Base-by-base conservation (phyloP, 2,113 vertebrate species). In the Gallinago paraguaiae region DNA sequence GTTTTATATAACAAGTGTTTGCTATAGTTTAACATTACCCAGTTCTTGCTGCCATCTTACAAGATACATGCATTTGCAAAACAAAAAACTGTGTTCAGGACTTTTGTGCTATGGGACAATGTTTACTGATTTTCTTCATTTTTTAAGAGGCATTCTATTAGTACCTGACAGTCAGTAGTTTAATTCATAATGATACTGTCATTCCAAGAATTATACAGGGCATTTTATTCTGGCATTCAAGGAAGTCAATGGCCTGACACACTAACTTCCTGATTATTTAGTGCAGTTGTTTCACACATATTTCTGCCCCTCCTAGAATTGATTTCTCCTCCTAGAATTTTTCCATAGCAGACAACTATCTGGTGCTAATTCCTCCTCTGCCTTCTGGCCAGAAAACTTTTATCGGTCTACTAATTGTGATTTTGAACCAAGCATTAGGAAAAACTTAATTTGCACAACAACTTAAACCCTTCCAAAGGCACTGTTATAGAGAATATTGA, bases 1-100 rank as follows among this genome's bases (percentile, higher is more conserved):
- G 16, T 13, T 89, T 59, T 69, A 25, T 15, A 30, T 31, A 75
- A 13, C 8, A 45, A 15, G 6, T 5, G 6, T 67, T 81, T 84
- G 4, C 56, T 75, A 23, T 15, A 50, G 2, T 54, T 9, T 31
- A 19, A 54, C 8, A 8, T 74, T 43, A 24, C 0, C 0, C 8
- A 63, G 8, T 28, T 76, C 18, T 86, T 15, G 41, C 11, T 65
- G 11, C 4, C 35, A 8, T 60, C 5, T 45, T 46, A 43, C 23
- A 31, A 28, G 15, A 30, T 13, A 39, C 8, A 4, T 12, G 45
- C 1, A 9, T 12, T 67, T 31, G 37, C 20, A 84, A 82, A 82
- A 10, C 7, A 61, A 23, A 90, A 86, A 64, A 39, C 11, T 31
- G 3, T 45, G 5, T 6, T 81, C 33, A 57, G 56, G 69, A 33